Base-by-base conservation (phyloP, 2,888 invertebrate species). In the Amitus sp. region DNA sequence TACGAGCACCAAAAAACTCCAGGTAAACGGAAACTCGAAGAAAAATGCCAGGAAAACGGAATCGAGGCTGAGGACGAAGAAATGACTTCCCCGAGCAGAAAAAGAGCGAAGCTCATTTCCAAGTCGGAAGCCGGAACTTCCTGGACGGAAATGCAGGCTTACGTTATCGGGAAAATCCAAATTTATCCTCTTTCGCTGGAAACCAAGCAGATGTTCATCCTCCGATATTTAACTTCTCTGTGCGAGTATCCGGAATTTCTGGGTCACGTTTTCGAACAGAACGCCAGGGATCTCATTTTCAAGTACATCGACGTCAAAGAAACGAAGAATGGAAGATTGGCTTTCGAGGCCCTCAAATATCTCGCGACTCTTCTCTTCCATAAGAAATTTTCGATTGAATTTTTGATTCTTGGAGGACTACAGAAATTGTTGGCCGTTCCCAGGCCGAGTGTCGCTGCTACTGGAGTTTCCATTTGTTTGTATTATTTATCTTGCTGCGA, bases 171-270 rank as follows among this genome's bases (percentile, higher is more conserved):
- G 71, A 91, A 89, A 27, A 93, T 96, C 68, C 93, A 94, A 76
- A 90, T 98, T 70, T 90, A 92, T 80, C 98, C 98, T 5, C 90
- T 95, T 1, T 94, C 93, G 0, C 85, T 90, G 50, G 92, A 93
- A 0, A 96, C 96, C 23, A 90, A 92, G 78, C 97, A 98, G 82
- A 91, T 98, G 85, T 86, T 98, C 1, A 96, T 98, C 73, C 83
- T 98, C 19, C 88, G 95, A 70, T 99, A 97, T 80, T 86, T 99
- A n/a, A 93, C 95, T 2, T 95, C 98, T 0, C 92, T 98, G 89
- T 98, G 97, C 10, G 98, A 98, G 79, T 98, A 98, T 80, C 98
- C 98, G 82, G 98, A 97, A 89, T 93, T 97, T 80, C 86, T 99
- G 19, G 91, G 93, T 47, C 92, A 95, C 80, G 94, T 96, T 40